phyloP scores from a whole-genome alignment of 2,888 invertebrate genomes.

The Euzophera pinguis region DNA sequence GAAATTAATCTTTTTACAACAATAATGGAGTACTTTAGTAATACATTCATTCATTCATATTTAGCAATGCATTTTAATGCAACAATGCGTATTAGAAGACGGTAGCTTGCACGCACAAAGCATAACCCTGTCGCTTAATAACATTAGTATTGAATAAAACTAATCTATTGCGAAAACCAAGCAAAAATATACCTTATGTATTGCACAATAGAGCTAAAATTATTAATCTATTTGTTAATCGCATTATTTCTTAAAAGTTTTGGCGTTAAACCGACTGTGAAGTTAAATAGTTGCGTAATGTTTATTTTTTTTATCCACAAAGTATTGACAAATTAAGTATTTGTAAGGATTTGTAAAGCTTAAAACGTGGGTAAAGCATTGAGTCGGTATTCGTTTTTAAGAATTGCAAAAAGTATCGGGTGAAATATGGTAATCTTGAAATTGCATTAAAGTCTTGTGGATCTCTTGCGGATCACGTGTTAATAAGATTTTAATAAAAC shows the following conservation, averaged over 20 bases:
- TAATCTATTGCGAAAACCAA: neutral
- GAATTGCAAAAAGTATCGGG: neutral
- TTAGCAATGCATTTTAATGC: neutral
- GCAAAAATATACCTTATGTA: neutral
- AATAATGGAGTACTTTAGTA: neutral
- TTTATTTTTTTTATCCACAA: conserved; percentile 20
- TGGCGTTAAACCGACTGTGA: conserved; percentile 32
- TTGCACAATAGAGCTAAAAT: neutral
- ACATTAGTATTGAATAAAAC: conserved; percentile 1
- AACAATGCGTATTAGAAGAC: neutral
- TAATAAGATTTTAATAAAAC: too few relatives aligned
- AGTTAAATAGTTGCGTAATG: conserved; percentile 25
- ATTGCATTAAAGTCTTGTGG: too few relatives aligned
- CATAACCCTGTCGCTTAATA: conserved; percentile 7
- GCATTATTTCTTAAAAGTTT: conserved; percentile 29
- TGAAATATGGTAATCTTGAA: too few relatives aligned
- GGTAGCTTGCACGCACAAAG: conserved; percentile 17
- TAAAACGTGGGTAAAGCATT: neutral
- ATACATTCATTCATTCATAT: neutral
- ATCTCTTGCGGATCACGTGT: too few relatives aligned
- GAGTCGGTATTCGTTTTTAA: neutral
- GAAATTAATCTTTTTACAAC: neutral
- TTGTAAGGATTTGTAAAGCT: neutral
- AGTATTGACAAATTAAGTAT: neutral
- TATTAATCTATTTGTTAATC: conserved; percentile 23